Evolutionary conservation across 1,140 invertebrate species (phyloP).

Genomic region (Leptoteleia sp.): DNA sequence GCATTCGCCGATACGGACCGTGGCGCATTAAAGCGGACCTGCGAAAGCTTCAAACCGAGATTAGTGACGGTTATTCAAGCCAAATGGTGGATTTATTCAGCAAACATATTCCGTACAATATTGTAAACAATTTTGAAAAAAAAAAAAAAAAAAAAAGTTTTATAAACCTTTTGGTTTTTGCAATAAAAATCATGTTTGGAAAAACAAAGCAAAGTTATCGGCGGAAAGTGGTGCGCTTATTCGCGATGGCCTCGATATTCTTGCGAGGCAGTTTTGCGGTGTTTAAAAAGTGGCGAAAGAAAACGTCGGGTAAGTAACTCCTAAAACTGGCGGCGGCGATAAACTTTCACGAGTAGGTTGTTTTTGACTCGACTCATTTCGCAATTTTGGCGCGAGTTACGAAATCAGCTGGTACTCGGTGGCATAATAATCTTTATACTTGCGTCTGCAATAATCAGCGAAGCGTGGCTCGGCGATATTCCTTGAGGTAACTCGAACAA

Average conservation of each 20-base stretch:
- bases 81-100: no score
- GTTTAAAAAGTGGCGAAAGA: constrained; percentile 14
- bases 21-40: no score
- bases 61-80: no score
- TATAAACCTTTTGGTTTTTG: no score
- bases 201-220: background rate
- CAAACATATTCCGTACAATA: no score
- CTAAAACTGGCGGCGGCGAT: constrained; percentile 18
- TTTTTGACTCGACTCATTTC: constrained; percentile 43
- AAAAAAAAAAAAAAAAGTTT: no score
- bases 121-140: no score
- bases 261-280: no score
- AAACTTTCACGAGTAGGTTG: constrained; percentile 50
- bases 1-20: no score
- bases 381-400: constrained; percentile 44
- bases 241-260: no score
- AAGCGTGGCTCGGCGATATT: constrained; percentile 46
- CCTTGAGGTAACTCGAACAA: constrained; percentile 47
- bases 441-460: constrained; percentile 50
- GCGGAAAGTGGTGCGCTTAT: constrained; percentile 20
- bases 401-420: constrained; percentile 20
- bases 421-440: constrained; percentile 43
- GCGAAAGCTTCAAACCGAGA: no score
- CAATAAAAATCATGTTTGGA: no score
- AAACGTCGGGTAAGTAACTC: constrained; percentile 13